These are phyloP conservation scores for Sibirionetta formosa DNA, from an alignment of 2,797 vertebrate genomes.

Conservation along the genomic window DNA sequence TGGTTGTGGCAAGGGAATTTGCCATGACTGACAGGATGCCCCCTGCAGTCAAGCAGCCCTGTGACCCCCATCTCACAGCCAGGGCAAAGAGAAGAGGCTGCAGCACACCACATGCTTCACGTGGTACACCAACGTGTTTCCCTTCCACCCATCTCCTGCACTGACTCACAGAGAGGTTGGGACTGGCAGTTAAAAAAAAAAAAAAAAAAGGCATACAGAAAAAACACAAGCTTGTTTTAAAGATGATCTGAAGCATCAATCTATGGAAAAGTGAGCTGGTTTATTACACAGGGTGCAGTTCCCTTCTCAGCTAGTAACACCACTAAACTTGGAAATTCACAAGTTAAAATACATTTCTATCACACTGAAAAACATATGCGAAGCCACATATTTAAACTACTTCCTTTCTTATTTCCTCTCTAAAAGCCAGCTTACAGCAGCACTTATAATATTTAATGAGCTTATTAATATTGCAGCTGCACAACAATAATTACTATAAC, in stretches of 20 bases:
- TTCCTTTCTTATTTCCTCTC: neutral
- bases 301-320: neutral
- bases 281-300: neutral
- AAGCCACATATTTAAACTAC: slow-evolving; percentile 32
- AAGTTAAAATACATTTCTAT: neutral
- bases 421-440: neutral
- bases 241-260: neutral
- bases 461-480: slow-evolving; percentile 33
- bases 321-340: neutral
- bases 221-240: neutral
- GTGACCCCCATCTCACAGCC: neutral
- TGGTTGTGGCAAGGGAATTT: neutral
- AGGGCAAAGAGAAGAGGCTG: neutral
- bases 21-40: neutral
- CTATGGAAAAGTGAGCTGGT: neutral
- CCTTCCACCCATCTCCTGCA: neutral
- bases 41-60: neutral
- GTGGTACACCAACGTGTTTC: neutral
- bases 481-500: slow-evolving; percentile 10
- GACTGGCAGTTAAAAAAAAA: neutral
- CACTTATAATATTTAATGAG: slow-evolving; percentile 2
- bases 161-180: neutral
- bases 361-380: neutral
- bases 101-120: neutral
- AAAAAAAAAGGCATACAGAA: neutral